These are phyloP conservation scores for Synanthedon andrenaeformis DNA, from an alignment of 2,888 invertebrate genomes.

Conservation along the genomic window DNA sequence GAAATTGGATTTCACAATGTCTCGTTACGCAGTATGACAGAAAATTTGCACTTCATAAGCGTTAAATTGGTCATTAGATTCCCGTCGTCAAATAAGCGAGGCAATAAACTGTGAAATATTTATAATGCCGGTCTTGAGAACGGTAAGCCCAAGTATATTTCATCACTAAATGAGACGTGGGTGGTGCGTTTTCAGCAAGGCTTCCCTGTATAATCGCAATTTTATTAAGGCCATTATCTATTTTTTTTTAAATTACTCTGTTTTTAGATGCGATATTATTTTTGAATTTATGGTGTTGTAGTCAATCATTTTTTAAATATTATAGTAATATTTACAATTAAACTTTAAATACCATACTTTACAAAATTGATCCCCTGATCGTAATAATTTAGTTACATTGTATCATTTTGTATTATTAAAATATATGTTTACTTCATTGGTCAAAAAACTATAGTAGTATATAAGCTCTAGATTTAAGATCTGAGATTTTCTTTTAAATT, in stretches of 20 bases:
- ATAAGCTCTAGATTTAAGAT: too few relatives aligned
- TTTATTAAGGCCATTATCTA: slow-evolving; percentile 8
- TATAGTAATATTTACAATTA: too few relatives aligned
- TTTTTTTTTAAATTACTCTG: slow-evolving; percentile 3
- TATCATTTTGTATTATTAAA: too few relatives aligned
- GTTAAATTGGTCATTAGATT: slow-evolving; percentile 62
- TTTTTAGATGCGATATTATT: neutral
- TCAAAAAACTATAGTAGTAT: too few relatives aligned
- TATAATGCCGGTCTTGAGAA: slow-evolving; percentile 23
- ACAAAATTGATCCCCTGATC: too few relatives aligned
- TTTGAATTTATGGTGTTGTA: too few relatives aligned
- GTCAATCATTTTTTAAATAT: too few relatives aligned
- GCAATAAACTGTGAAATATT: slow-evolving; percentile 56
- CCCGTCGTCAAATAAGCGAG: slow-evolving; percentile 40
- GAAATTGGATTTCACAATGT: slow-evolving; percentile 63
- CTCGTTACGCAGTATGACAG: slow-evolving; percentile 58
- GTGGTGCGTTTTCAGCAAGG: slow-evolving; percentile 8
- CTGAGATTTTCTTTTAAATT: too few relatives aligned
- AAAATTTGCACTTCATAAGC: slow-evolving; percentile 67
- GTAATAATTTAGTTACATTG: too few relatives aligned
- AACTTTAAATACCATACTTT: too few relatives aligned
- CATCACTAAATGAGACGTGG: slow-evolving; percentile 8
- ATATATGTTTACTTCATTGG: too few relatives aligned
- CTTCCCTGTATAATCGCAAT: slow-evolving; percentile 11
- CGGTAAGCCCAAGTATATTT: slow-evolving; percentile 5